Conservation (phyloP, 2,888 invertebrate genomes). For the Diadromus collaris region DNA sequence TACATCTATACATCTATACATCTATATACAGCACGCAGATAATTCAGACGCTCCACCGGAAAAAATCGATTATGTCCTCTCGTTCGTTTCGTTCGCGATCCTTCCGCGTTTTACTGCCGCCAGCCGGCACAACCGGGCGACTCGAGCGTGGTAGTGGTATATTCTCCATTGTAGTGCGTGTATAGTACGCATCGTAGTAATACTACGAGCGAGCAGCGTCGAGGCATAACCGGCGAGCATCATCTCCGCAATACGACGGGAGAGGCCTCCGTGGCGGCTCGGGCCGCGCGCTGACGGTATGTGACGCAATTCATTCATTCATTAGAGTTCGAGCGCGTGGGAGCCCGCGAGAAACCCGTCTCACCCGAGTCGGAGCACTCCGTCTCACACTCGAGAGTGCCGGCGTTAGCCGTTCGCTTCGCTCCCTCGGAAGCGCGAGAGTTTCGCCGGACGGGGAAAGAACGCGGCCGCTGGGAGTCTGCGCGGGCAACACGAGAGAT, state of each 20-base stretch:
- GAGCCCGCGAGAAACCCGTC: slow-evolving; percentile 63
- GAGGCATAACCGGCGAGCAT: background rate
- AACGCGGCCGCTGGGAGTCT: slow-evolving; percentile 25
- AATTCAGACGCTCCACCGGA: slow-evolving; percentile 45
- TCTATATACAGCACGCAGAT: background rate
- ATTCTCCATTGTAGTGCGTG: slow-evolving; percentile 14
- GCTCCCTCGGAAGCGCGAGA: background rate
- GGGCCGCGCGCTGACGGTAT: slow-evolving; percentile 43
- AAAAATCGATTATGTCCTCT: slow-evolving; percentile 51
- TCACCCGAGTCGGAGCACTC: background rate
- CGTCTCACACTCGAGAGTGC: background rate
- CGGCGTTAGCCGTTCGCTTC: background rate
- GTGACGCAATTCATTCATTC: slow-evolving; percentile 78
- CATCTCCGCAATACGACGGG: slow-evolving; percentile 3
- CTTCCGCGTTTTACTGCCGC: background rate
- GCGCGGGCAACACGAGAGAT: slow-evolving; percentile 36
- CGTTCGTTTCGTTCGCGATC: background rate
- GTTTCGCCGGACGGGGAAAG: background rate
- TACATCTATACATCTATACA: background rate
- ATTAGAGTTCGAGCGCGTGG: slow-evolving; percentile 73
- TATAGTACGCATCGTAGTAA: slow-evolving; percentile 8
- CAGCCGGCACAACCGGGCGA: background rate
- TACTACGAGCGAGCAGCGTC: slow-evolving; percentile 15
- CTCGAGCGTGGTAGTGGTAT: background rate
- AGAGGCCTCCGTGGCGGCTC: slow-evolving; percentile 1